Base-by-base conservation (phyloP, 1,140 invertebrate species). In the Odontomachus brunneus region DNA sequence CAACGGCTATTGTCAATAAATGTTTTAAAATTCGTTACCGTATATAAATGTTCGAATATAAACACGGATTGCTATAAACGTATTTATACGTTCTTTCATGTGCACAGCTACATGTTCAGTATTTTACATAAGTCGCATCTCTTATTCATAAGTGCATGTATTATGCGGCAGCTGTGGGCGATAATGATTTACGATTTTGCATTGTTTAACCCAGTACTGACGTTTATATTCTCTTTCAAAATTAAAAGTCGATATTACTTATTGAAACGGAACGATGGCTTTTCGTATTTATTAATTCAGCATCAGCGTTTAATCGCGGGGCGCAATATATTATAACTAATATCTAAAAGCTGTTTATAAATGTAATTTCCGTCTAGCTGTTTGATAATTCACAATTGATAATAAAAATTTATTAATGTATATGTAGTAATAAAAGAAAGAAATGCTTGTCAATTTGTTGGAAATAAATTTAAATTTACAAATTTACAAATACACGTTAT, bases 61-160 rank as follows among this genome's bases (percentile, higher is more conserved):
- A 17, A 33, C 12, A 3, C 26, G 29, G 29, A 5, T 5, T 33
- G 29, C 29, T 33, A 33, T 33, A 33, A 33, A 33, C 29, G 29
- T 33, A 33, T 5, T 33, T 5, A 33, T 33, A n/a, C n/a, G n/a
- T n/a, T n/a, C n/a, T n/a, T n/a, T n/a, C n/a, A n/a, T n/a, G n/a
- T n/a, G n/a, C n/a, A n/a, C n/a, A n/a, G n/a, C n/a, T n/a, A n/a
- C n/a, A n/a, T n/a, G n/a, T n/a, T n/a, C 49, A 9, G 17, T 71
- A 62, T 83, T 86, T 57, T 60, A 2, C 62, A 78, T 60, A 72
- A 51, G 49, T 38, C 53, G 15, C 80, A 87, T 83, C 60, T 67
- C 66, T 86, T 86, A 87, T 87, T 87, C 80, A 86, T 86, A 83
- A 83, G 59, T 38, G 19, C 49, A 60, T 33, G 55, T 82, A 74